phyloP scores from a whole-genome alignment of 2,797 vertebrate genomes.

The Pseudomugil gertrudae region DNA sequence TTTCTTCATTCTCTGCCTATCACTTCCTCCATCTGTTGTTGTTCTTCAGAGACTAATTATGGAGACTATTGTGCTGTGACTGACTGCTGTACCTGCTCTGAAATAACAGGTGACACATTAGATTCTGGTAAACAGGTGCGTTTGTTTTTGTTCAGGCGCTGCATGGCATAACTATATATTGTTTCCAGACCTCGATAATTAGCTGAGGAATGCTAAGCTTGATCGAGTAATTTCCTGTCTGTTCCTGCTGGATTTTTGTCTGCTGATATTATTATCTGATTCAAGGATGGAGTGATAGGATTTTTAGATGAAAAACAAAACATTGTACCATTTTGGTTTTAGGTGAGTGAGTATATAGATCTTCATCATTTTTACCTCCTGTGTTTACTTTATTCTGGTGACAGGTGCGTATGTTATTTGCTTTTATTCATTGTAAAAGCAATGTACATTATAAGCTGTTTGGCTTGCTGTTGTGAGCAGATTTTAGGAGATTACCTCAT shows the following conservation, averaged over 20 bases:
- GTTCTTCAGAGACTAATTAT: conserved; percentile 81
- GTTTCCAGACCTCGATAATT: conserved; percentile 65
- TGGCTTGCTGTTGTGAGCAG: not conserved
- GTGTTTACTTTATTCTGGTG: not conserved
- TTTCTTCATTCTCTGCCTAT: conserved; percentile 42
- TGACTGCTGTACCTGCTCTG: conserved; percentile 73
- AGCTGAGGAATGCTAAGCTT: conserved; percentile 64
- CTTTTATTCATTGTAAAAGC: conserved; percentile 1
- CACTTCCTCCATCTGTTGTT: conserved; percentile 74
- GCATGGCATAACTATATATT: conserved; percentile 54
- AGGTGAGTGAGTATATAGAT: conserved; percentile 17
- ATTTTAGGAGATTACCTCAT: conserved; percentile 9
- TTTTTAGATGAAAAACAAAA: conserved; percentile 10
- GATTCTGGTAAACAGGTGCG: conserved; percentile 71
- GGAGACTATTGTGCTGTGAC: conserved; percentile 76
- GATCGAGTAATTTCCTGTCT: conserved; percentile 55
- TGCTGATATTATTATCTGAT: not conserved
- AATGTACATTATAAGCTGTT: conserved; percentile 8
- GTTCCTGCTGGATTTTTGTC: conserved; percentile 38
- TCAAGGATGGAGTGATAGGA: not conserved
- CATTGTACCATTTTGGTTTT: conserved; percentile 3
- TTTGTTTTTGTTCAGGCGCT: conserved; percentile 63
- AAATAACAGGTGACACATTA: conserved; percentile 71
- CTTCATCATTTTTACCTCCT: not conserved
- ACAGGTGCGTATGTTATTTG: not conserved